phyloP scores from a whole-genome alignment of 2,888 invertebrate genomes.

The Hemistola chrysoprasaria region DNA sequence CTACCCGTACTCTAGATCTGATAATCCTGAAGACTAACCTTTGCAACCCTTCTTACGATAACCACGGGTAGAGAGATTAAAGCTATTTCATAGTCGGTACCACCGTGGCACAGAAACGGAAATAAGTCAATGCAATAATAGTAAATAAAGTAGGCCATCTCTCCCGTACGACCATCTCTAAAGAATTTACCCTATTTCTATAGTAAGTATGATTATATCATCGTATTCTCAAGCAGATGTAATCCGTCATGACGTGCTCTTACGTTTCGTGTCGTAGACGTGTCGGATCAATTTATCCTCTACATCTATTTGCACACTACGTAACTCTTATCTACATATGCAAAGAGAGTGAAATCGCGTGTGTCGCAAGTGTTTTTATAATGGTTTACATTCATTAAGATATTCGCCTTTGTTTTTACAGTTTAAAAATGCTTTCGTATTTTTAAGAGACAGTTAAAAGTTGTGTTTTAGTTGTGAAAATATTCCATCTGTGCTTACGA shows the following conservation, averaged over 20 bases:
- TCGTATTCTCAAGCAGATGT: slow-evolving; percentile 42
- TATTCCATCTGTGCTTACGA: too few relatives aligned
- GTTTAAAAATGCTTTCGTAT: slow-evolving; percentile 16
- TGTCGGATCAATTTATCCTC: slow-evolving; percentile 45
- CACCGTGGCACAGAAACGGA: too few relatives aligned
- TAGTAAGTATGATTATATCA: slow-evolving; percentile 7
- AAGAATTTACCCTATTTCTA: not conserved
- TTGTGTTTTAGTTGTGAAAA: too few relatives aligned
- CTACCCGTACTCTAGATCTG: too few relatives aligned
- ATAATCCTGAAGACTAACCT: too few relatives aligned
- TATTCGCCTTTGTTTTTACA: slow-evolving; percentile 30
- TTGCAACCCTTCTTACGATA: too few relatives aligned
- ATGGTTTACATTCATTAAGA: slow-evolving; percentile 35
- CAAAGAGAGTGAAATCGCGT: slow-evolving; percentile 33
- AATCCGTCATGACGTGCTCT: slow-evolving; percentile 47
- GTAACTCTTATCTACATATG: slow-evolving; percentile 22
- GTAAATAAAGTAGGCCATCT: too few relatives aligned
- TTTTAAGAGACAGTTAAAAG: too few relatives aligned
- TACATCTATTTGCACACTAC: slow-evolving; percentile 17
- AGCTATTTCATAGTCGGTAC: too few relatives aligned
- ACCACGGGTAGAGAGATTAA: too few relatives aligned
- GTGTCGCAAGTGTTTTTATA: slow-evolving; percentile 9
- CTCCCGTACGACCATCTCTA: too few relatives aligned
- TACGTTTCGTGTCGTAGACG: slow-evolving; percentile 39
- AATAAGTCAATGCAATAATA: too few relatives aligned